Base-by-base conservation (phyloP, 2,113 vertebrate species). In the Carassius carassius region DNA sequence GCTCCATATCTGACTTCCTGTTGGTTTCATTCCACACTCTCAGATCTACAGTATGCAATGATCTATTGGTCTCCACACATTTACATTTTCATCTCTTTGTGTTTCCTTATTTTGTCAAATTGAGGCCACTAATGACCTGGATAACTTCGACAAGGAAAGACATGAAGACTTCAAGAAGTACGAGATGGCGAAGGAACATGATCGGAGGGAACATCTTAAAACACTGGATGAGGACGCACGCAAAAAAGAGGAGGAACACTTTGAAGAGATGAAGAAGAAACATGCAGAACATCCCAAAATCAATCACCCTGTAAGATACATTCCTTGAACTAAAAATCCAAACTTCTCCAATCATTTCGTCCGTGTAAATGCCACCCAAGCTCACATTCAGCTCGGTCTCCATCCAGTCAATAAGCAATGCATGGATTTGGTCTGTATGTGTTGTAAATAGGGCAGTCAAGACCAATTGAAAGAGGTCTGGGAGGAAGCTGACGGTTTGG, bases 381-480 rank as follows among this genome's bases (percentile, higher is more conserved):
- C 32, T 35, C 1, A 11, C 2, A 10, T 37, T 70, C 67, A 69
- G 7, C 19, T 35, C 65, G 1, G 2, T 8, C 14, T 67, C 65
- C 29, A 9, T 17, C 29, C 29, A 32, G 10, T 35, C 19, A 12
- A 21, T 8, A 41, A 72, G 0, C 21, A 4, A 69, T 69, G 29
- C 3, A 69, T 19, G n/a, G 17, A 32, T 77, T 69, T 16, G 16
- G 23, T 79, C 62, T 83, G 86, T 82, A 79, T 84, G 58, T 83
- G 75, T 29, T 87, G 87, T 90, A 78, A 89, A 65, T 85, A 99
- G 97, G 97, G 97, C 89, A 99, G 97, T 94, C 95, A 97, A 90
- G 96, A 97, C 92, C 97, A 98, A 90, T 92, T 99, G 84, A 98
- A 97, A 90, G 96, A 99, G 90, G 97, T 99, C 37, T 99, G 97